phyloP scores from a whole-genome alignment of 2,113 vertebrate species.

The Anolis carolinensis region DNA sequence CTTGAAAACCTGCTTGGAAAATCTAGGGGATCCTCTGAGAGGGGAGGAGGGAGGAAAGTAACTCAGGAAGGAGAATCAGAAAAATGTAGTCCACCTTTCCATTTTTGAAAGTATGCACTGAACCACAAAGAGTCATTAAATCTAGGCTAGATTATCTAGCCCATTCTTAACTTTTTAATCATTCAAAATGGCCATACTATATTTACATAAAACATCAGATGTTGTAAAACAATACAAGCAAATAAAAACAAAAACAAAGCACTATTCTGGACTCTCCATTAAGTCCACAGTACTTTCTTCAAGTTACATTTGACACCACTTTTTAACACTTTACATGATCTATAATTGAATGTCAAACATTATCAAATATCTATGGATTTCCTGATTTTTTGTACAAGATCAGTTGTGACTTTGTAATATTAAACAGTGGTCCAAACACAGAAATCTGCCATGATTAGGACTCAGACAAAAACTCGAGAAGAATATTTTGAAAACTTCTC shows the following conservation, averaged over 20 bases:
- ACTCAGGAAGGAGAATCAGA: neutral
- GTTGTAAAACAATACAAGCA: conserved; percentile 18
- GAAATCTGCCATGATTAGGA: conserved; percentile 53
- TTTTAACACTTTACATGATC: conserved; percentile 26
- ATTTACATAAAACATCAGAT: conserved; percentile 30
- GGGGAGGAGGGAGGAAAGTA: neutral
- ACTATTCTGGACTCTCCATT: conserved; percentile 23
- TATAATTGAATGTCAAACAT: conserved; percentile 42
- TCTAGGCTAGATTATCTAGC: too few species aligned
- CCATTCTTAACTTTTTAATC: neutral
- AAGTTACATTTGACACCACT: neutral
- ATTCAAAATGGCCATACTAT: neutral
- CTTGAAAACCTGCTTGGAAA: neutral
- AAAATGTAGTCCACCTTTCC: neutral
- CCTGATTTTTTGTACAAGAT: conserved; percentile 28
- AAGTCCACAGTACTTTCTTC: conserved; percentile 44
- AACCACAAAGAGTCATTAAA: neutral
- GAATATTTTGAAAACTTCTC: conserved; percentile 53
- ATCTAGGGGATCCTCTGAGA: neutral
- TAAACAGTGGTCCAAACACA: conserved; percentile 35
- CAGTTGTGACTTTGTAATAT: conserved; percentile 21
- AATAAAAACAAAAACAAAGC: conserved; percentile 13
- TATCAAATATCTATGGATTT: neutral
- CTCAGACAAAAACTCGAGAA: conserved; percentile 50
- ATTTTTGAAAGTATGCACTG: neutral